Conservation (phyloP, 1,140 invertebrate genomes). For the Linepithema humile region DNA sequence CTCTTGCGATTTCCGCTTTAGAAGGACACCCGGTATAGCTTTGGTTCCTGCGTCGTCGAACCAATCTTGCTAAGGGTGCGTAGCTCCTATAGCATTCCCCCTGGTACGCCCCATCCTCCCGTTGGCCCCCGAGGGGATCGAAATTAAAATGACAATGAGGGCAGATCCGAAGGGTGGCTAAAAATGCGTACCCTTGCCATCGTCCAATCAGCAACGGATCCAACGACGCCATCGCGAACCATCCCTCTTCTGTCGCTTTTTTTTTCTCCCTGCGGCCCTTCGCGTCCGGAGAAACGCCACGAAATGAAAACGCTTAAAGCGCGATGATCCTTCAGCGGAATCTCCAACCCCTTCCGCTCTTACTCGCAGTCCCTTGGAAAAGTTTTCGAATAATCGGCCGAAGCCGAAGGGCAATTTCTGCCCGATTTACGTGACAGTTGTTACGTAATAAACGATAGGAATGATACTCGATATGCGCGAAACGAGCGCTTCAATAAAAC, state of each 20-base stretch:
- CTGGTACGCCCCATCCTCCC: constrained; percentile 56
- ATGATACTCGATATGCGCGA: constrained; percentile 16
- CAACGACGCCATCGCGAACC: constrained; percentile 79
- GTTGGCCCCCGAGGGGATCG: constrained; percentile 75
- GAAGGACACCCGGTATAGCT: constrained; percentile 60
- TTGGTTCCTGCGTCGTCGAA: constrained; percentile 74
- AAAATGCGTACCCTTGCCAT: constrained; percentile 78
- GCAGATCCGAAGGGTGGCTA: constrained; percentile 82
- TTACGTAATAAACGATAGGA: constrained; percentile 25
- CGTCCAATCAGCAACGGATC: constrained; percentile 81
- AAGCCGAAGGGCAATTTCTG: constrained; percentile 5
- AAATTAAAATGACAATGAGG: constrained; percentile 85
- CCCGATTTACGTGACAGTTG: not conserved
- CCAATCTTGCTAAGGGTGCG: constrained; percentile 78
- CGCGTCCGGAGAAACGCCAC: constrained; percentile 45
- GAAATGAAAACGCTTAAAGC: constrained; percentile 73
- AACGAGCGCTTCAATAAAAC: constrained; percentile 16
- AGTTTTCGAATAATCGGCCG: constrained; percentile 24
- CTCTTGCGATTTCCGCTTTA: not conserved
- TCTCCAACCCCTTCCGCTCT: constrained; percentile 60
- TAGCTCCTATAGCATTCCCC: constrained; percentile 62
- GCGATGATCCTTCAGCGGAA: constrained; percentile 62
- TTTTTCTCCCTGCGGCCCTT: constrained; percentile 29
- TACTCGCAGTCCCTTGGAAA: not conserved
- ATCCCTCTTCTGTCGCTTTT: constrained; percentile 56